phyloP scores from a whole-genome alignment of 1,140 invertebrate species.

The Diabrotica undecimpunctata region DNA sequence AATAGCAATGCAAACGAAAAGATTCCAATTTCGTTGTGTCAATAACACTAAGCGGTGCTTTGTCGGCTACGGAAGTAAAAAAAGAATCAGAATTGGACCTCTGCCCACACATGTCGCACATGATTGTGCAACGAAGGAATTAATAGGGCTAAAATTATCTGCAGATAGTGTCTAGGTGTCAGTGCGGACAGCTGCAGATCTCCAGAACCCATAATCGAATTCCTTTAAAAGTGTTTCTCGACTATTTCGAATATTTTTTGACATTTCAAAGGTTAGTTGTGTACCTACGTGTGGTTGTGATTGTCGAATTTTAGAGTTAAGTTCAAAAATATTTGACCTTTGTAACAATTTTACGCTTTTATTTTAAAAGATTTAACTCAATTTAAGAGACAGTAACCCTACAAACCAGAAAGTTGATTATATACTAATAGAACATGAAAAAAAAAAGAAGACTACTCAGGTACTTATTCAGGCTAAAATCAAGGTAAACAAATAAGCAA shows the following conservation, averaged over 20 bases:
- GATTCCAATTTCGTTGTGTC: not conserved
- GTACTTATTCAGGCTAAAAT: too few relatives aligned
- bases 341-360: too few relatives aligned
- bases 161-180: constrained; percentile 33
- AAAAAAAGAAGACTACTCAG: too few relatives aligned
- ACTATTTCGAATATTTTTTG: not conserved
- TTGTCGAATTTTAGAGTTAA: too few relatives aligned
- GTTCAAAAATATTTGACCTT: too few relatives aligned
- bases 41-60: not conserved
- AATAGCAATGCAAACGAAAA: not conserved
- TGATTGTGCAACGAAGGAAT: constrained; percentile 12
- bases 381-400: too few relatives aligned
- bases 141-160: constrained; percentile 32
- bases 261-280: constrained; percentile 9
- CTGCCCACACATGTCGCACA: not conserved
- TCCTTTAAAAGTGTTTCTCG: not conserved
- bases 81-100: constrained; percentile 7
- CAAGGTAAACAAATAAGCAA: too few relatives aligned
- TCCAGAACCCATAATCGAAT: constrained; percentile 9
- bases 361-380: too few relatives aligned
- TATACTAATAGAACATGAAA: too few relatives aligned
- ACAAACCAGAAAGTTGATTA: too few relatives aligned
- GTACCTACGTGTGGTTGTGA: not conserved
- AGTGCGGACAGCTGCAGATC: constrained; percentile 26
- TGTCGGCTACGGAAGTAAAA: constrained; percentile 9